Evolutionary conservation across 1,140 invertebrate species (phyloP).

Genomic region (Euborellia annulipes): DNA sequence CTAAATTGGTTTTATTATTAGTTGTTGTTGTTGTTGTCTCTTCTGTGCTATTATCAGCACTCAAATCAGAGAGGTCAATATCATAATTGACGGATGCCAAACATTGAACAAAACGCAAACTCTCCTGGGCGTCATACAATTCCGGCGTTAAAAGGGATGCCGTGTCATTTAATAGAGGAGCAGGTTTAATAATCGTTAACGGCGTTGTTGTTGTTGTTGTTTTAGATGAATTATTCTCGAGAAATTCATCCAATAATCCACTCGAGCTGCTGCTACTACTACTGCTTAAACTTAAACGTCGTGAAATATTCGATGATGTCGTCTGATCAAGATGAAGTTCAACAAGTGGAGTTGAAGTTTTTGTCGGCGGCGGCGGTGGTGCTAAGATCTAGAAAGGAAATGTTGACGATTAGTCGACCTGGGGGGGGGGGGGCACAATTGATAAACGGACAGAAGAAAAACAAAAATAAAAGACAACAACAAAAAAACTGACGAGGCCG

Average conservation of each 20-base stretch:
- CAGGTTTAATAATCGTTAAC: no score
- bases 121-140: conserved; percentile 19
- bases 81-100: conserved; percentile 55
- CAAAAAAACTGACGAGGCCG: no score
- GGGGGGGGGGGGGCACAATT: no score
- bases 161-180: no score
- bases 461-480: no score
- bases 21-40: conserved; percentile 27
- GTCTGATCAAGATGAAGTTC: conserved; percentile 5
- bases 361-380: conserved; percentile 1
- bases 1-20: conserved; percentile 16
- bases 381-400: conserved; percentile 3
- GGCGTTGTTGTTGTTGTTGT: no score
- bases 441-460: no score
- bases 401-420: no score
- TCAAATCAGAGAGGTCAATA: conserved; percentile 51
- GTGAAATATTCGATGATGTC: conserved; percentile 12
- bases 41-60: conserved; percentile 45
- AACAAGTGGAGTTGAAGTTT: conserved; percentile 9
- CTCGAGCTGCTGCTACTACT: conserved; percentile 16
- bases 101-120: conserved; percentile 20
- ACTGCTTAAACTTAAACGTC: conserved; percentile 13
- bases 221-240: no score
- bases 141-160: no score
- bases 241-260: no score